Evolutionary conservation across 2,113 vertebrate genomes (phyloP), one percentile per base, ranked within the genome.

Genomic region (Carettochelys insculpta): DNA sequence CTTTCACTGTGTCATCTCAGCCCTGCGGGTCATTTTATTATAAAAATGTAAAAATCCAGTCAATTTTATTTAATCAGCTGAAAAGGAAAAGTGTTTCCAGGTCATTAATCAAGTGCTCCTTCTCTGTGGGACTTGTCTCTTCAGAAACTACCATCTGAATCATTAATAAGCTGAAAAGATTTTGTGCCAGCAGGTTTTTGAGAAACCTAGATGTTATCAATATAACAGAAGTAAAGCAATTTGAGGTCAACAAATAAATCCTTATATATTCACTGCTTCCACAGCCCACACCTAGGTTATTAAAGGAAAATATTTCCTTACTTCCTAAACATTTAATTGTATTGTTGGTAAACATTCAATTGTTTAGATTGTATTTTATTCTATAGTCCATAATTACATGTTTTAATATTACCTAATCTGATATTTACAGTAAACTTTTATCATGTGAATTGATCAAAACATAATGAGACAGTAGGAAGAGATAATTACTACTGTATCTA

Each of bases 11-110:
- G 98, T 98, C 98, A 98, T 98, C 97, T 98, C 96, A 98, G 97
- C 98, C 97, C 97, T 97, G 98, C 97, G 38, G 98, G 98, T 98
- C 98, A 99, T 98, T 99, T 99, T 98, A 99, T 99, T 98, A 98
- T 98, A 98, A 99, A 98, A 99, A 99, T 98, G 98, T 98, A 98
- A 98, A 99, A 99, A 98, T 99, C 97, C 97, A 98, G 98, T 99
- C 98, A 98, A 98, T 99, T 98, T 99, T 99, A 99, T 98, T 99
- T 99, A 98, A 99, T 99, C 99, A 99, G 98, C 98, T 98, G 99
- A 99, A 99, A 99, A 99, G 98, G 98, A 98, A 99, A 98, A 98
- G 98, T 98, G 98, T 98, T 99, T 99, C 98, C 98, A 98, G 98
- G 98, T 99, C 98, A 99, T 99, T 99, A 99, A 98, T 99, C 98